phyloP scores from a whole-genome alignment of 1,140 invertebrate genomes.

The Drosophila bocki region DNA sequence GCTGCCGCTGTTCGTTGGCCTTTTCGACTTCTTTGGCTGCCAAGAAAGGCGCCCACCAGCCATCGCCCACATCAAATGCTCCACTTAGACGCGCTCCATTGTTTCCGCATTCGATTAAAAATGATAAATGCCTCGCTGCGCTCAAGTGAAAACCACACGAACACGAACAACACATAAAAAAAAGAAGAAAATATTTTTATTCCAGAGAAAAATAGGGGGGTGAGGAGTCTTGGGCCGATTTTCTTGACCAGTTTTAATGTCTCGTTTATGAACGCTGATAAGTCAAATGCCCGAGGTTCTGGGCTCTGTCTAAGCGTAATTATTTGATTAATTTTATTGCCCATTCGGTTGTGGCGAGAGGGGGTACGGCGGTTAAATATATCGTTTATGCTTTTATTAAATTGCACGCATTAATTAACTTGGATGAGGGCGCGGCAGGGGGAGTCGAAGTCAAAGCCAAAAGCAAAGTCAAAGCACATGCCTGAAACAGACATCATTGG shows the following conservation, averaged over 20 bases:
- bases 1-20: conserved; percentile 62
- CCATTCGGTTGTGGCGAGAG: conserved; percentile 35
- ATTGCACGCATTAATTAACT: conserved; percentile 81
- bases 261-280: conserved; percentile 77
- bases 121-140: conserved; percentile 78
- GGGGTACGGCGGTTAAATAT: conserved; percentile 59
- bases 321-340: conserved; percentile 84
- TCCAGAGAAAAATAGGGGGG: conserved; percentile 6
- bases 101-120: conserved; percentile 83
- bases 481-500: conserved; percentile 40
- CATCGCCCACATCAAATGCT: conserved; percentile 69
- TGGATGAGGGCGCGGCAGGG: neutral
- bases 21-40: conserved; percentile 45
- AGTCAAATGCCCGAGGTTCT: conserved; percentile 49
- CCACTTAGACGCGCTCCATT: conserved; percentile 81
- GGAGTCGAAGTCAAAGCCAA: conserved; percentile 21
- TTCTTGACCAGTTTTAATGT: conserved; percentile 77
- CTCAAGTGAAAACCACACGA: conserved; percentile 65
- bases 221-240: conserved; percentile 36
- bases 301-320: conserved; percentile 57
- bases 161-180: conserved; percentile 10
- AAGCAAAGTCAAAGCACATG: conserved; percentile 55
- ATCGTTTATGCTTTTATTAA: conserved; percentile 81
- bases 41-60: conserved; percentile 50
- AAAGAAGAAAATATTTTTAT: conserved; percentile 7